These are phyloP conservation scores for Melanostoma mellinum DNA, from an alignment of 2,888 invertebrate species.

Conservation along the genomic window DNA sequence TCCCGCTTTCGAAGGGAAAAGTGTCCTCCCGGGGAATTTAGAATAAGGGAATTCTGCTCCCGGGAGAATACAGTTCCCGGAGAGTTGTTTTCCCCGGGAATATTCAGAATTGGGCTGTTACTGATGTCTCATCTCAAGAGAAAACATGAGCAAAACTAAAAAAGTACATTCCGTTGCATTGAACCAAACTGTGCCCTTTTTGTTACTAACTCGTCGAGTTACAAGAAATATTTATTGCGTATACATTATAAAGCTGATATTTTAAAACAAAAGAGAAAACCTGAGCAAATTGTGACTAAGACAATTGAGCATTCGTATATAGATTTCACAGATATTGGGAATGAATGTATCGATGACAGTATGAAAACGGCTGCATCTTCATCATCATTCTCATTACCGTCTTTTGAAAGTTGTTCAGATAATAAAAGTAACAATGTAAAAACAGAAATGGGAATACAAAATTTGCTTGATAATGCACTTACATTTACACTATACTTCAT, in stretches of 20 bases:
- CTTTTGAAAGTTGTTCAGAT: not conserved
- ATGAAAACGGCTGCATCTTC: not conserved
- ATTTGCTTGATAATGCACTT: not conserved
- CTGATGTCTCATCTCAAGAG: not conserved
- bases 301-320: not conserved
- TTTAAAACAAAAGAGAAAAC: not conserved
- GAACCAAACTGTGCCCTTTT: not conserved
- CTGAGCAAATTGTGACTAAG: not conserved
- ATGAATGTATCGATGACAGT: not conserved
- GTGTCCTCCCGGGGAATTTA: too few relatives aligned
- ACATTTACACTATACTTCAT: not conserved
- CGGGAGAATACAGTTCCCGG: too few relatives aligned
- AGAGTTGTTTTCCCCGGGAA: too few relatives aligned
- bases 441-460: not conserved
- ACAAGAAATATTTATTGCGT: not conserved
- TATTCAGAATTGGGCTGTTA: too few relatives aligned
- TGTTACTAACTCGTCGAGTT: not conserved
- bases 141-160: not conserved
- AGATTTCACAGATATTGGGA: not conserved
- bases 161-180: not conserved
- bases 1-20: too few relatives aligned
- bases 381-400: not conserved
- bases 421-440: not conserved
- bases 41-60: too few relatives aligned
- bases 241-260: not conserved